Evolutionary conservation across 2,797 vertebrate species (phyloP).

Genomic region (Coccyzus lansbergi): DNA sequence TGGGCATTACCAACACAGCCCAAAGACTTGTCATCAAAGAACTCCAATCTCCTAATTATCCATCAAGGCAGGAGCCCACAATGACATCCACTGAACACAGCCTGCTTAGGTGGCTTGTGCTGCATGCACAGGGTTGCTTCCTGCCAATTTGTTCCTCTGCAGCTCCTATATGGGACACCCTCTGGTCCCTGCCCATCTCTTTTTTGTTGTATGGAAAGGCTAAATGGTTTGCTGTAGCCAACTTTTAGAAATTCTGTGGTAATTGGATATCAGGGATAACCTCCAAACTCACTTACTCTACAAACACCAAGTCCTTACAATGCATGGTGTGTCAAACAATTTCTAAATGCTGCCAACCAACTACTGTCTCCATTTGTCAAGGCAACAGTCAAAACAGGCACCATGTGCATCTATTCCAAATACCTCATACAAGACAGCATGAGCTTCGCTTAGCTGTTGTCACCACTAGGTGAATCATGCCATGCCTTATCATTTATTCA

Average conservation of each 20-base stretch:
- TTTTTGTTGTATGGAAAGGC: not conserved
- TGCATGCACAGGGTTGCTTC: too few relatives aligned
- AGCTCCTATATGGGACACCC: too few relatives aligned
- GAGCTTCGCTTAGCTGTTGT: not conserved
- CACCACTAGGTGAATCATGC: not conserved
- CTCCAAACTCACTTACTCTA: constrained; percentile 1
- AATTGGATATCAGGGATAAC: constrained; percentile 28
- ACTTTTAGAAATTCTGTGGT: not conserved
- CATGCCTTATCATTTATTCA: not conserved
- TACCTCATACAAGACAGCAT: not conserved
- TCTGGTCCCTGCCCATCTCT: too few relatives aligned
- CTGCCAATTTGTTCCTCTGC: too few relatives aligned
- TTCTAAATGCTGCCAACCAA: not conserved
- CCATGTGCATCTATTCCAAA: not conserved
- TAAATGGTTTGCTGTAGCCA: constrained; percentile 1
- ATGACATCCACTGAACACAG: not conserved
- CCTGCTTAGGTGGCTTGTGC: too few relatives aligned
- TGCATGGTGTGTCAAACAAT: not conserved
- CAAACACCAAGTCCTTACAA: not conserved
- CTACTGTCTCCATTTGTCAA: not conserved
- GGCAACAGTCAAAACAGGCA: not conserved
- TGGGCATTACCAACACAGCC: not conserved
- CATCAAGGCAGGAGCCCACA: not conserved
- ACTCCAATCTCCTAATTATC: not conserved
- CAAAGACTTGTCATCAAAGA: not conserved